A percentile compares a stretch with the other conserved stretches of the same genome.
These are phyloP conservation scores for Sandelia bainsii DNA, from an alignment of 2,797 vertebrate genomes.

Conservation along the genomic window DNA sequence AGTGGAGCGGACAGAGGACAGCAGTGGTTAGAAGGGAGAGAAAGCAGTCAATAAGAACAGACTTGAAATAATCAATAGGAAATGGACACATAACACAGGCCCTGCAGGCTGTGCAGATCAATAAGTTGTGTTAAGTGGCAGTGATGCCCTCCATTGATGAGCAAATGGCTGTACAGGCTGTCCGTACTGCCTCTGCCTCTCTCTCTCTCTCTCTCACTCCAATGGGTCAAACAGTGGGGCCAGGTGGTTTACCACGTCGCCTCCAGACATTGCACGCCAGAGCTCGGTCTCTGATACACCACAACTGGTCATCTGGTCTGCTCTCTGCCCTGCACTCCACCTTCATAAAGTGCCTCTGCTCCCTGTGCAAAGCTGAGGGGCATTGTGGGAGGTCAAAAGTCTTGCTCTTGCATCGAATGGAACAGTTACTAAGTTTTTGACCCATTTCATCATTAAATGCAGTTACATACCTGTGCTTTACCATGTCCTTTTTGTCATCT, in stretches of 20 bases:
- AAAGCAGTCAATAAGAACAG: slow-evolving; percentile 84
- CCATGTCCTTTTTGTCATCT: not conserved
- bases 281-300: slow-evolving; percentile 70
- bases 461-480: slow-evolving; percentile 21
- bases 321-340: slow-evolving; percentile 76
- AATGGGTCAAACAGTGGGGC: slow-evolving; percentile 83
- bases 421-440: slow-evolving; percentile 62
- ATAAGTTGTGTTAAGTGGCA: slow-evolving; percentile 89
- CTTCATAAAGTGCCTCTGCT: slow-evolving; percentile 64
- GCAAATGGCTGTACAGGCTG: slow-evolving; percentile 84
- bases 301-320: slow-evolving; percentile 76
- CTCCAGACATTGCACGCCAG: slow-evolving; percentile 75
- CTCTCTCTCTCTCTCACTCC: slow-evolving; percentile 65
- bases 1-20: slow-evolving; percentile 71
- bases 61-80: slow-evolving; percentile 89
- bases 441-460: slow-evolving; percentile 40
- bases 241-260: slow-evolving; percentile 87
- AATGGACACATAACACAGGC: slow-evolving; percentile 87
- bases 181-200: slow-evolving; percentile 48
- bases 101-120: slow-evolving; percentile 83
- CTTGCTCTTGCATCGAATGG: slow-evolving; percentile 70
- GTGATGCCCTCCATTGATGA: slow-evolving; percentile 87
- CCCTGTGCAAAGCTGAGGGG: slow-evolving; percentile 71
- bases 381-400: slow-evolving; percentile 83
- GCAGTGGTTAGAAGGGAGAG: slow-evolving; percentile 66